Base-by-base conservation (phyloP, 2,797 vertebrate species). In the Fringilla coelebs region DNA sequence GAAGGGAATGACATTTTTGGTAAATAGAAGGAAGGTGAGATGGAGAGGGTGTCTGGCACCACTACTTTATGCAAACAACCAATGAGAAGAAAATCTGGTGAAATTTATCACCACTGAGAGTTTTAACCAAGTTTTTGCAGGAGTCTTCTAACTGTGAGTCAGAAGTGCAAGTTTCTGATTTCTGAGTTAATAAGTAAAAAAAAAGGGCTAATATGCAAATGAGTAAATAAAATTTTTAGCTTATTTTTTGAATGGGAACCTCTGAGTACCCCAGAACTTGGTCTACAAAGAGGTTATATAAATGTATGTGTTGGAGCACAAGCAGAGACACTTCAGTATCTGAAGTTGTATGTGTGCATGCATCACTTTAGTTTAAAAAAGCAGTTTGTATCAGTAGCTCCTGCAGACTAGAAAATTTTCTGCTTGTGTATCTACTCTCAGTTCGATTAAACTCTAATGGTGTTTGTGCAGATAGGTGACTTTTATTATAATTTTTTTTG, bases 271-370 rank as follows among this genome's bases (percentile, higher is more conserved):
- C 4, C n/a, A 86, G 31, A 81, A 88, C 24, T 12, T 20, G 6
- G 17, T 46, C n/a, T 62, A 10, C 32, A 51, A 5, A 25, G 17
- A 70, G 4, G 24, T 20, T 67, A 38, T 25, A 3, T 26, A 26
- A 63, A 52, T 72, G 34, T 68, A 67, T 15, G 5, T 29, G 14
- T 15, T 34, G 22, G 22, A 40, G 41, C 10, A 49, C 32, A 77
- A 77, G 12, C 14, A 78, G 13, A 63, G 12, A 26, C 19, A 45
- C 38, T 52, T 71, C 43, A 58, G 20, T 6, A 40, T 11, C 31
- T 67, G 48, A n/a, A 74, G 48, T 7, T 15, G 1, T 21, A 18
- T 19, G 3, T 1, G 1, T 36, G 25, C 17, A 12, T 26, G 20
- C 1, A 48, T 14, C 8, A 60, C 4, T 43, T 32, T 20, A 21